Evolutionary conservation across 2,113 vertebrate genomes (phyloP), one percentile per base, ranked within the genome.

Genomic region (Aythya baeri): DNA sequence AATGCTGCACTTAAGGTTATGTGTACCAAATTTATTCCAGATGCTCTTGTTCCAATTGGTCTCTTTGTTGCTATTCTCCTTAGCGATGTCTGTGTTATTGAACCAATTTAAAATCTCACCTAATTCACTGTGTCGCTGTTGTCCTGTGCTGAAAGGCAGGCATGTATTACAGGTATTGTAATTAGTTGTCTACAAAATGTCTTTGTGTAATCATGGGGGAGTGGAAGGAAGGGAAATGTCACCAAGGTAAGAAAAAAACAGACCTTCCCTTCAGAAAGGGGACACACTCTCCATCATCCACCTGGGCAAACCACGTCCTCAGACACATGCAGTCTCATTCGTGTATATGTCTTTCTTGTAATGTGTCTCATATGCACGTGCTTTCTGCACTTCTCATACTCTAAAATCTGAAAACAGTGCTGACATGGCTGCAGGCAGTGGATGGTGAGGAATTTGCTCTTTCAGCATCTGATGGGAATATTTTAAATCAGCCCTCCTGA

Each of bases 1-100:
- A 94, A n/a, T n/a, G 72, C 90, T 89, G 77, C 88, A 86, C 80
- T 3, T 55, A n/a, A 94, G 85, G 89, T 75, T 93, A 54, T 2
- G 5, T 52, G 82, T 34, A 80, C 52, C 32, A 83, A 95, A 97
- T 96, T 77, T 36, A 66, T 95, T 97, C 97, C 97, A 98, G 95
- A 97, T 97, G 97, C 83, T 89, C 32, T 52, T 11, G 31, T 62
- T 94, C 66, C 89, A 86, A 0, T 43, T 90, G 91, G 63, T 67
- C 71, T 96, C 89, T 93, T 88, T 96, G 93, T 94, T 89, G 90
- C 85, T 77, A 0, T 23, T 9, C 63, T 63, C 58, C 79, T 57
- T 46, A 66, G 89, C 0, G 2, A 62, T 46, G 74, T 83, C 81
- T 58, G 23, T 54, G 38, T 66, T 91, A 89, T 83, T 94, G 61